Percentiles rank a stretch among this genome's conserved stretches.
These are phyloP conservation scores for Silurus asotus DNA, from an alignment of 2,113 vertebrate genomes.

Conservation along the genomic window DNA sequence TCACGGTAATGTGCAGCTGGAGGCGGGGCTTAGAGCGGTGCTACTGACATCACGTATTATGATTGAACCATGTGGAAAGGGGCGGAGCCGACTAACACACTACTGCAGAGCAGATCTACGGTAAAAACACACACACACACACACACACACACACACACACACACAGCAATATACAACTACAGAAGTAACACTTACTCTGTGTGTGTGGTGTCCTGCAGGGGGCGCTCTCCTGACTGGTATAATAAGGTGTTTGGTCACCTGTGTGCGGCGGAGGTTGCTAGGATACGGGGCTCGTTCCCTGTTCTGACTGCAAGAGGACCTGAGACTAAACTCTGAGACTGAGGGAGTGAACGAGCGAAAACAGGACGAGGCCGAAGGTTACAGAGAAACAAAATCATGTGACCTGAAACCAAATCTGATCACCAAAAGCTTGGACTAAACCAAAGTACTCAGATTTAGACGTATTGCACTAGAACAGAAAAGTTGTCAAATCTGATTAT, in stretches of 20 bases:
- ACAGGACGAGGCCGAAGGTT: neutral
- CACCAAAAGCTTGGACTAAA: neutral
- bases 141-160: neutral
- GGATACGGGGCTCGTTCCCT: conserved; percentile 83
- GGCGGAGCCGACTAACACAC: conserved; percentile 78
- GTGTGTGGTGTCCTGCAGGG: conserved; percentile 61
- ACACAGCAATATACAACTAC: neutral
- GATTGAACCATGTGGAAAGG: conserved; percentile 76
- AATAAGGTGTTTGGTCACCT: conserved; percentile 85
- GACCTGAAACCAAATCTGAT: neutral
- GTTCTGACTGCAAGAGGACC: conserved; percentile 67
- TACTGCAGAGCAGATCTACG: conserved; percentile 83
- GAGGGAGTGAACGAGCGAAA: neutral
- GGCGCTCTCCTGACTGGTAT: conserved; percentile 89
- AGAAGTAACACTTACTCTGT: neutral
- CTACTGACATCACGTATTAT: conserved; percentile 80
- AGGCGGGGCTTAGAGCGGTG: conserved; percentile 75
- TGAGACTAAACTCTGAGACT: conserved; percentile 75
- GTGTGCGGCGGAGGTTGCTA: conserved; percentile 80
- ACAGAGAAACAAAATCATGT: neutral
- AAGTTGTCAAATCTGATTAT: too few species aligned
- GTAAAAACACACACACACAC: conserved; percentile 58
- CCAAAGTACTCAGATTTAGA: neutral
- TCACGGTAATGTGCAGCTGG: conserved; percentile 69
- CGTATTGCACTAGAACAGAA: neutral